Base-by-base conservation (phyloP, 2,113 vertebrate species). In the Leucosticte australis region DNA sequence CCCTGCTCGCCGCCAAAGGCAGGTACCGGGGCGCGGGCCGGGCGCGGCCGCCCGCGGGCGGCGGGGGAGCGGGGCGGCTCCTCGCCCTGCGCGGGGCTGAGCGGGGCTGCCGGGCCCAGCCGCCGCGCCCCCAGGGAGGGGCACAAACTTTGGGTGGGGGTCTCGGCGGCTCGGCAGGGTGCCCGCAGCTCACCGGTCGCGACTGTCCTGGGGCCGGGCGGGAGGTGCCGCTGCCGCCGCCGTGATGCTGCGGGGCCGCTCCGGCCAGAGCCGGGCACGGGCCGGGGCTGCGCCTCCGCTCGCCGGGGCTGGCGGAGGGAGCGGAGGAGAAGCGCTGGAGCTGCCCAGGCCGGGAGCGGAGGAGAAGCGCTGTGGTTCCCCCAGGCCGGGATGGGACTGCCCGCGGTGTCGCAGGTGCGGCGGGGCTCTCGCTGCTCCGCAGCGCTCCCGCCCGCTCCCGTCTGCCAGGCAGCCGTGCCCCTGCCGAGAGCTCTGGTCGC, bases 1-100 rank as follows among this genome's bases (percentile, higher is more conserved):
- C 97, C 82, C 95, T 93, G 47, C 90, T 97, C 97, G 94, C 96
- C 42, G 93, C 95, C 35, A 97, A 96, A 98, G 97, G 97, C 96
- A 95, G 94, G 97, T 97, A 96, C 17, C 79, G 91, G 46, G 47
- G 46, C n/a, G n/a, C 79, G 85, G 65, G 67, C 67, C 26, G 46
- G 35, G 67, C 50, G 70, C 70, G 52, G 67, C 67, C 13, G 31
- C 64, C 64, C 42, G 64, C 50, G 60, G 44, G 39, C 68, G 35
- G 76, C 55, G 33, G 91, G 46, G n/a, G n/a, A 19, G n/a, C 79
- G 85, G 65, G 46, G 70, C 70, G 52, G 44, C 46, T 41, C 22
- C 46, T 41, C 28, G 35, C 28, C 35, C 39, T 12, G 39, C 10
- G 69, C 46, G 44, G 23, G 17, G 31, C 39, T 7, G 41, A 31